These are phyloP conservation scores for Nilaparvata lugens DNA, from an alignment of 1,140 invertebrate genomes.

Conservation along the genomic window DNA sequence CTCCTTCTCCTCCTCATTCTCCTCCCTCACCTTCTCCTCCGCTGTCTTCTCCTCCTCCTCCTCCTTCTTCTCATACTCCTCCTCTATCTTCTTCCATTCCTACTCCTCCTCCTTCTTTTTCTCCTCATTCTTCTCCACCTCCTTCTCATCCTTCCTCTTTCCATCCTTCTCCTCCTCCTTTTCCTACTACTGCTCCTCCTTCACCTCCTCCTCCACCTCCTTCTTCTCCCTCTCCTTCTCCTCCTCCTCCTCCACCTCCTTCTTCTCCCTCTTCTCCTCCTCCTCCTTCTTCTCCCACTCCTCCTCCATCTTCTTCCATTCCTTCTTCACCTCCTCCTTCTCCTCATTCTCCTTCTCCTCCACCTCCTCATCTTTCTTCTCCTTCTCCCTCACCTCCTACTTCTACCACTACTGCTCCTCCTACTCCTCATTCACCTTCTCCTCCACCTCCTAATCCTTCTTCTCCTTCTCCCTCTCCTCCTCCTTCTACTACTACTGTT, in stretches of 20 bases:
- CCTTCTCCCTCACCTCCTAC: too few relatives aligned
- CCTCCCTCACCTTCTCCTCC: background rate
- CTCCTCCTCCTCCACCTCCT: background rate
- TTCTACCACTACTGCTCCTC: too few relatives aligned
- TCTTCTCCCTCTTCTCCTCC: background rate
- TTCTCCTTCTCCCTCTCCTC: background rate
- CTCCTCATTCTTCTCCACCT: too few relatives aligned
- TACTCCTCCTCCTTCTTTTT: background rate
- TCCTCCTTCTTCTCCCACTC: background rate
- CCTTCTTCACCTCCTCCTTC: background rate
- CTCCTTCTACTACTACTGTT: too few relatives aligned
- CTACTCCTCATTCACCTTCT: too few relatives aligned
- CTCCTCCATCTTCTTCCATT: background rate
- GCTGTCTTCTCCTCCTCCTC: background rate
- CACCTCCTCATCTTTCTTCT: too few relatives aligned
- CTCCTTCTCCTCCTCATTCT: background rate
- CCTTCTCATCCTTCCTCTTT: background rate
- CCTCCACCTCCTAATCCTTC: too few relatives aligned
- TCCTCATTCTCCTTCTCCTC: too few relatives aligned
- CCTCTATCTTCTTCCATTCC: background rate
- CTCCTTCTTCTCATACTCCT: background rate
- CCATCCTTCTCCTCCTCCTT: conserved; percentile 3
- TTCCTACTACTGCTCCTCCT: background rate
- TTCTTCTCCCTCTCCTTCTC: background rate
- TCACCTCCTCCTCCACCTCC: background rate